Conservation (phyloP, 2,113 vertebrate genomes). For the Spilogale gracilis region DNA sequence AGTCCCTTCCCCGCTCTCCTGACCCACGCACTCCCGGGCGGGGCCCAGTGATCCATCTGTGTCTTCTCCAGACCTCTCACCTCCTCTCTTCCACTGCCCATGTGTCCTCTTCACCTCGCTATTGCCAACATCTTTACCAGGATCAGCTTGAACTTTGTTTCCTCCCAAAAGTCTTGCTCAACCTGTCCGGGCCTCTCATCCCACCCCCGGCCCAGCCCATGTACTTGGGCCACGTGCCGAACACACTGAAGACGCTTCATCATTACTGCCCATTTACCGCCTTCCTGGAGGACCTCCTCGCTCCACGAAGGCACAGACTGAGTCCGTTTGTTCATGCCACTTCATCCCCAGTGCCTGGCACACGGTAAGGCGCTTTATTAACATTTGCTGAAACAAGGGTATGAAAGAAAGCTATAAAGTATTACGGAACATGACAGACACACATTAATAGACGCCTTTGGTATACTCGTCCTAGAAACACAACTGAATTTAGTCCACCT, state of each 20-base stretch:
- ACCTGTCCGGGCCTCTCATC: not conserved
- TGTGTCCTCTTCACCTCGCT: not conserved
- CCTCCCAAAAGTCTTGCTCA: not conserved
- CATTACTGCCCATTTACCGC: not conserved
- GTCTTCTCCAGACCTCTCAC: not conserved
- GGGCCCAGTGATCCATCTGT: not conserved
- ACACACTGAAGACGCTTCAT: not conserved
- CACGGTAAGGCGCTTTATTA: not conserved
- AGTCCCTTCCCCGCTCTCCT: not conserved
- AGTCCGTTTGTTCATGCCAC: not conserved
- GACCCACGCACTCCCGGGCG: not conserved
- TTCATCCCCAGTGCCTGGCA: not conserved
- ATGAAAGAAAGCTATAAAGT: not conserved
- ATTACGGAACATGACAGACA: not conserved
- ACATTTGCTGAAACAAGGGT: constrained; percentile 1
- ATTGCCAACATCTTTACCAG: not conserved
- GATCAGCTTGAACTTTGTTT: not conserved
- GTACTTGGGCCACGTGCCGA: not conserved
- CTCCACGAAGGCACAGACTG: not conserved
- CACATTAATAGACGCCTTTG: not conserved
- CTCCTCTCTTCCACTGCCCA: not conserved
- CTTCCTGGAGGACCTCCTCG: not conserved
- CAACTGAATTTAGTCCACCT: not conserved
- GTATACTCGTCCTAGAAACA: not conserved
- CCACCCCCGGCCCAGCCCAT: not conserved